phyloP scores from a whole-genome alignment of 2,113 vertebrate genomes.

The Gadus macrocephalus region DNA sequence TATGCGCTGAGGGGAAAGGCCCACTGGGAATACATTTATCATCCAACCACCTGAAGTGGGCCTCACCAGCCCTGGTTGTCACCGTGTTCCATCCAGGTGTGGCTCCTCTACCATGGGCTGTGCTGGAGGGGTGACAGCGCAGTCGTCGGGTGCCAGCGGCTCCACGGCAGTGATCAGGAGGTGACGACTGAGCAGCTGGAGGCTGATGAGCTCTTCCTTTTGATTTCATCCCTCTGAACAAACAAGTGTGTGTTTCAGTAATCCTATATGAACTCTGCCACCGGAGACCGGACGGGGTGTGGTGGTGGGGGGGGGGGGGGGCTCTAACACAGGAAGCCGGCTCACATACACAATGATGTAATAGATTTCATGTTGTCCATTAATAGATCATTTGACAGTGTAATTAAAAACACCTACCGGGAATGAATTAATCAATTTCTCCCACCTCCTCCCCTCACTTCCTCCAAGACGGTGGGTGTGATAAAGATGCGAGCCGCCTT shows the following conservation, averaged over 20 bases:
- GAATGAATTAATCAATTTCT: slow-evolving; percentile 65
- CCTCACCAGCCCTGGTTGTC: background rate
- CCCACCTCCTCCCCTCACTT: background rate
- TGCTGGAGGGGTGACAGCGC: slow-evolving; percentile 3
- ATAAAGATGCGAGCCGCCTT: slow-evolving; percentile 27
- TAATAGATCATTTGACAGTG: slow-evolving; percentile 72
- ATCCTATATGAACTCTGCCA: slow-evolving; percentile 58
- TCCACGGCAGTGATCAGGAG: slow-evolving; percentile 33
- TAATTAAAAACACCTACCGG: slow-evolving; percentile 71
- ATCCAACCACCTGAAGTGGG: background rate
- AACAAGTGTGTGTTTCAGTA: slow-evolving; percentile 58
- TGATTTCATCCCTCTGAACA: slow-evolving; percentile 33
- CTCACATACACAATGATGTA: slow-evolving; percentile 60
- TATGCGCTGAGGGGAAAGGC: too few species aligned
- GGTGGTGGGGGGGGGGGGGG: too few species aligned
- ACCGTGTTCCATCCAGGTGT: too few species aligned
- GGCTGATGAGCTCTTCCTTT: slow-evolving; percentile 57
- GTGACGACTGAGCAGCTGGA: slow-evolving; percentile 43
- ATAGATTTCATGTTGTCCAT: slow-evolving; percentile 67
- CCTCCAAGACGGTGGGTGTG: slow-evolving; percentile 20
- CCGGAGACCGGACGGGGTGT: slow-evolving; percentile 45
- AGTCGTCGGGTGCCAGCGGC: slow-evolving; percentile 22
- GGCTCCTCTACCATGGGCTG: slow-evolving; percentile 24
- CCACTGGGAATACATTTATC: slow-evolving; percentile 14
- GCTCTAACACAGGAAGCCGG: slow-evolving; percentile 30